Conservation (phyloP, 2,113 vertebrate species). For the Chiloscyllium plagiosum region DNA sequence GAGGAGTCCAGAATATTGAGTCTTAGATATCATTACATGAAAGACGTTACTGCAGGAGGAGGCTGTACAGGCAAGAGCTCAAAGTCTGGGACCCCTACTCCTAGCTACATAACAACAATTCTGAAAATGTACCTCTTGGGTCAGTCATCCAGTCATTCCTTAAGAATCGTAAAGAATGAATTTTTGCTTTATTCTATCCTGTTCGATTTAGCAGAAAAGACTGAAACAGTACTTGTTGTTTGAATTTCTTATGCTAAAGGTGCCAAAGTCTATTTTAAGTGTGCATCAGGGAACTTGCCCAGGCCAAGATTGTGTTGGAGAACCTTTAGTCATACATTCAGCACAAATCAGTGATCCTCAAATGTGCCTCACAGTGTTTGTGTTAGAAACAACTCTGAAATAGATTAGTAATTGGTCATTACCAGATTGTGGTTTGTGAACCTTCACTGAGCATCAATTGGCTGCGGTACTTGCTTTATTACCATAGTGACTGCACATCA, state of each 20-base stretch:
- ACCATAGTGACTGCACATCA: no score
- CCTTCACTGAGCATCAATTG: background rate
- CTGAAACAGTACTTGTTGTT: background rate
- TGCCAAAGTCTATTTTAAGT: background rate
- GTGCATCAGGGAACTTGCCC: background rate
- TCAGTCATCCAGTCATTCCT: no score
- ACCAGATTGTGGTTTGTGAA: background rate
- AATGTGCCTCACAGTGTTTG: background rate
- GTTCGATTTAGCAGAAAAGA: background rate
- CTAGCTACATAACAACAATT: no score
- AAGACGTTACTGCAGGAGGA: background rate
- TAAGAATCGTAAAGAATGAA: background rate
- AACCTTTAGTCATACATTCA: background rate
- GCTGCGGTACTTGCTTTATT: no score
- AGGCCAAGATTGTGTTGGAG: background rate
- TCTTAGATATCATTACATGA: background rate
- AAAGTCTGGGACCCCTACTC: background rate
- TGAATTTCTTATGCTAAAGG: background rate
- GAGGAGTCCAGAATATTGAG: background rate
- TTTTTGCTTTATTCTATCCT: background rate
- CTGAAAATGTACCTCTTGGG: no score
- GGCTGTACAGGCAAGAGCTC: background rate
- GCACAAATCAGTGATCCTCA: background rate
- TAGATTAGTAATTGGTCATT: background rate
- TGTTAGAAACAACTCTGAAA: background rate